Evolutionary conservation across 2,113 vertebrate genomes (phyloP).

Genomic region (Gallinago media): DNA sequence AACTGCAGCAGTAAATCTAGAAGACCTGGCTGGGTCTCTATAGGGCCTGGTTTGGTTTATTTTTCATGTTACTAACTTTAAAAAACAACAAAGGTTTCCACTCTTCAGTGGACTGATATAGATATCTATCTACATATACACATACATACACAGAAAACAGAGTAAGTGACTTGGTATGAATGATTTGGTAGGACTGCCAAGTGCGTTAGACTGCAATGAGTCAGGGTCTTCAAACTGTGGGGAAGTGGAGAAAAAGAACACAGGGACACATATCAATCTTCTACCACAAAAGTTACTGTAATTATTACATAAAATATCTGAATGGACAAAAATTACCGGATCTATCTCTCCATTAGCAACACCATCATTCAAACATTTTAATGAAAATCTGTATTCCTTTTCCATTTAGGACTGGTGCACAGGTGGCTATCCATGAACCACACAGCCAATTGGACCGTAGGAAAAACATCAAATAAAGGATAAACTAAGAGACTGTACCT

Average conservation of each 20-base stretch:
- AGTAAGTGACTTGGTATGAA: background rate
- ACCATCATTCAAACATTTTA: background rate
- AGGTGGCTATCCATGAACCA: background rate
- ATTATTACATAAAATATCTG: background rate
- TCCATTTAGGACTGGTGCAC: background rate
- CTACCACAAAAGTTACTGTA: background rate
- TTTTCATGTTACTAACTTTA: background rate
- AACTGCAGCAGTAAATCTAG: background rate
- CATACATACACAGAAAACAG: background rate
- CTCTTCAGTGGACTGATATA: background rate
- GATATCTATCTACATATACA: accelerated
- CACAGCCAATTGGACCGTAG: background rate
- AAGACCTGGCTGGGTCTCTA: background rate
- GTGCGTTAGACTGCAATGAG: background rate
- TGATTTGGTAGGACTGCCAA: background rate
- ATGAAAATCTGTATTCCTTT: background rate
- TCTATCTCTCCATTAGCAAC: background rate
- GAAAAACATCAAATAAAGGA: background rate
- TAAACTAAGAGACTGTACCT: background rate
- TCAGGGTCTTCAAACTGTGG: background rate
- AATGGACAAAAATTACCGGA: background rate
- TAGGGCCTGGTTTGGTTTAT: background rate
- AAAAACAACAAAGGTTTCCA: background rate
- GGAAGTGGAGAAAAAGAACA: background rate
- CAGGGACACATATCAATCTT: background rate